Conservation (phyloP, 2,888 invertebrate species). For the Ischnus inquisitorius region DNA sequence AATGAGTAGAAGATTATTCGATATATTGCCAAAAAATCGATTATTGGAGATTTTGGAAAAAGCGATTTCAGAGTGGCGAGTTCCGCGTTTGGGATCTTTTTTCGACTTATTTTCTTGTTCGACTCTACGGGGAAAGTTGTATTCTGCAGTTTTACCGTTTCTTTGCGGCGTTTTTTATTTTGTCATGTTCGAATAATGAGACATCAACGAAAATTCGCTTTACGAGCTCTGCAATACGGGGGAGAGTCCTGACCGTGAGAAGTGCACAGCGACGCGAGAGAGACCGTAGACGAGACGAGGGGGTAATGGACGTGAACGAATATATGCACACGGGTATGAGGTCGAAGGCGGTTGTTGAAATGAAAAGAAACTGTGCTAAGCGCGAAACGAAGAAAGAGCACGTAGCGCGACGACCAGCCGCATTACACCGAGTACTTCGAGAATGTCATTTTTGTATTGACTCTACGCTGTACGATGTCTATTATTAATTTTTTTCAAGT, state of each 20-base stretch:
- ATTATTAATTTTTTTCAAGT: neutral
- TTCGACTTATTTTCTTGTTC: no score
- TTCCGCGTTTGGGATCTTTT: no score
- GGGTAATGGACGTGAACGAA: conserved; percentile 23
- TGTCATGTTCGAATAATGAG: neutral
- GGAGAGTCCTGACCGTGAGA: conserved; percentile 20
- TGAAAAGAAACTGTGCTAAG: neutral
- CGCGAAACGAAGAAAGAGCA: conserved; percentile 14
- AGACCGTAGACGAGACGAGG: conserved; percentile 22
- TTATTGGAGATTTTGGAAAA: neutral
- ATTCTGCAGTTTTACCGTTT: neutral
- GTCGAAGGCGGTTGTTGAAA: conserved; percentile 32
- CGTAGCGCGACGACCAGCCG: neutral
- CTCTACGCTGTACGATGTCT: no score
- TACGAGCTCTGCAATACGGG: conserved; percentile 6
- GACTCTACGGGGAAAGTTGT: neutral
- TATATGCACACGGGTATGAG: conserved; percentile 18
- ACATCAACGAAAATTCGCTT: conserved; percentile 9
- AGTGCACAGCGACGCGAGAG: conserved; percentile 16
- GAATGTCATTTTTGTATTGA: no score
- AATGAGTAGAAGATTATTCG: no score
- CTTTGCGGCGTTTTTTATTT: neutral
- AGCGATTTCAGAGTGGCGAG: no score
- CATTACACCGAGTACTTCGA: no score
- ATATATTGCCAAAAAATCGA: neutral